These are phyloP conservation scores for Zaprionus kolodkinae DNA, from an alignment of 1,140 invertebrate species.

Conservation along the genomic window DNA sequence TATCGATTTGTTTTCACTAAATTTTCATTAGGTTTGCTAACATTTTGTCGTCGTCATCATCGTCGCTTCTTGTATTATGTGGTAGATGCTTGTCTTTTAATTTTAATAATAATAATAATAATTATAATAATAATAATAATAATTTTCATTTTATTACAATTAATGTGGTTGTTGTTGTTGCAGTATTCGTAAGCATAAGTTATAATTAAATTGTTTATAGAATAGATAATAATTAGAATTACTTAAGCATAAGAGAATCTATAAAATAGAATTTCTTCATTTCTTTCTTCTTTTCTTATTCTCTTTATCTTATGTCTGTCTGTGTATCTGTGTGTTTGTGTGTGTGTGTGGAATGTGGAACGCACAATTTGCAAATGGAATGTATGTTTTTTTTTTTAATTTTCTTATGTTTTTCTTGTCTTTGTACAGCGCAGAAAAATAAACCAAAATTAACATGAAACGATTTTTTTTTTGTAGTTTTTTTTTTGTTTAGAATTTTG, in stretches of 20 bases:
- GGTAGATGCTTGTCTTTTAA: constrained; percentile 59
- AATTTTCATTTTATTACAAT: constrained; percentile 69
- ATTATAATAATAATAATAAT: constrained; percentile 53
- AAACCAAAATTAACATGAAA: constrained; percentile 54
- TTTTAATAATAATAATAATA: constrained; percentile 50
- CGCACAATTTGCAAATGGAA: neutral
- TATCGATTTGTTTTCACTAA: constrained; percentile 68
- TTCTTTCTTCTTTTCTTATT: constrained; percentile 35
- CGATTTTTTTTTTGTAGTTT: constrained; percentile 33
- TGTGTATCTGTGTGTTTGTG: constrained; percentile 7
- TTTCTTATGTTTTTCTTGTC: constrained; percentile 8
- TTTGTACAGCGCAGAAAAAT: constrained; percentile 58
- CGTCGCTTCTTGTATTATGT: constrained; percentile 56
- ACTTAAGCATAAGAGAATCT: constrained; percentile 80
- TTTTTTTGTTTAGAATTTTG: constrained; percentile 45
- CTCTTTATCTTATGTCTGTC: neutral
- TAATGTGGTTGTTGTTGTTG: constrained; percentile 53
- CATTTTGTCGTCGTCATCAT: constrained; percentile 66
- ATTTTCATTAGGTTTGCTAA: constrained; percentile 79
- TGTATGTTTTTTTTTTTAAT: neutral
- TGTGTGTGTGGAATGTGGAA: constrained; percentile 19
- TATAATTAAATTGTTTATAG: constrained; percentile 83
- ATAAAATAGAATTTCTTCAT: constrained; percentile 72
- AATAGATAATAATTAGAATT: constrained; percentile 83
- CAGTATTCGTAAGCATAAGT: constrained; percentile 75